Conservation (phyloP, 2,113 vertebrate species). For the Murina feae region DNA sequence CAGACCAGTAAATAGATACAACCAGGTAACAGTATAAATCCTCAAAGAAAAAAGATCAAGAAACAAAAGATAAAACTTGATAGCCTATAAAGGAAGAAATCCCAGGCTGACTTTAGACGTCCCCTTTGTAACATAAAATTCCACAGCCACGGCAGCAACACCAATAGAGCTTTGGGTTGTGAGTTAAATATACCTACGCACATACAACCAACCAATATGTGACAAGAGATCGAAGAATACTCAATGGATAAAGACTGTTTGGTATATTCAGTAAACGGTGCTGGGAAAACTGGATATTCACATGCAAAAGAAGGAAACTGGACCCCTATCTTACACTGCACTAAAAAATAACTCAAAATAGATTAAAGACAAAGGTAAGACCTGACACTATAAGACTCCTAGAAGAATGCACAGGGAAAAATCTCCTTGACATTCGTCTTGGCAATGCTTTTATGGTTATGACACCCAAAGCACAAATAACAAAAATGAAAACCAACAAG, state of each 20-base stretch:
- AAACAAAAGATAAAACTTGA: not conserved
- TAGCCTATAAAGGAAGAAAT: not conserved
- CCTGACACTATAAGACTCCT: not conserved
- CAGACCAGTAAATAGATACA: not conserved
- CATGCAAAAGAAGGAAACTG: not conserved
- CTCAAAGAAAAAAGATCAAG: not conserved
- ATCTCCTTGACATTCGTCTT: not conserved
- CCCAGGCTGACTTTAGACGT: not conserved
- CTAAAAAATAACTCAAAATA: not conserved
- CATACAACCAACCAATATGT: too few species aligned
- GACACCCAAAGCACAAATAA: not conserved
- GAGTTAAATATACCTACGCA: not conserved
- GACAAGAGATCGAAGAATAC: not conserved
- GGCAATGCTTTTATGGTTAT: not conserved
- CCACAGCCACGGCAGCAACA: not conserved
- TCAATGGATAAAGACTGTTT: not conserved
- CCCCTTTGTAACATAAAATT: not conserved
- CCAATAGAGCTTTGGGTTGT: not conserved
- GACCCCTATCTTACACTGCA: not conserved
- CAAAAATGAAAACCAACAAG: not conserved
- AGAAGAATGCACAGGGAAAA: not conserved
- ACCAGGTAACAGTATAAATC: not conserved
- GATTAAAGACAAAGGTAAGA: not conserved
- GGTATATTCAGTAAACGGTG: not conserved
- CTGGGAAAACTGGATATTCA: not conserved